Conservation (phyloP, 2,113 vertebrate genomes). For the Cottus gobio region DNA sequence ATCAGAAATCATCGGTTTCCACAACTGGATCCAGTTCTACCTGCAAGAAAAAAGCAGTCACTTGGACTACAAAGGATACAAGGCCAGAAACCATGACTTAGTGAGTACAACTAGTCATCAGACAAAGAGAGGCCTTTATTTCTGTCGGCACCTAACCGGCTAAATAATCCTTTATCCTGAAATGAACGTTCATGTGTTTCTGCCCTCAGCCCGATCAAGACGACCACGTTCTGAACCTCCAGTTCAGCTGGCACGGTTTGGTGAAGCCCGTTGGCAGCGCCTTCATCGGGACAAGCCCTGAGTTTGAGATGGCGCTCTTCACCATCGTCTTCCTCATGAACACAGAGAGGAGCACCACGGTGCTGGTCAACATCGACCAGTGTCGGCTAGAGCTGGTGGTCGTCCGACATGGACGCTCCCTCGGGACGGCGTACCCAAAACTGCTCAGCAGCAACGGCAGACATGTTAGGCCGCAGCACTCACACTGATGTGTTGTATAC, state of each 20-base stretch:
- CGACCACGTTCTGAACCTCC: slow-evolving; percentile 89
- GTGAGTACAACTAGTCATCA: slow-evolving; percentile 42
- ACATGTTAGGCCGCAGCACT: slow-evolving; percentile 38
- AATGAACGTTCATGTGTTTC: neutral
- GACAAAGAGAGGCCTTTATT: neutral
- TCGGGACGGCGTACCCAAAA: slow-evolving; percentile 88
- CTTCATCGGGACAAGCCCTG: slow-evolving; percentile 89
- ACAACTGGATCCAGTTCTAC: slow-evolving; percentile 93
- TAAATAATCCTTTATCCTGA: neutral
- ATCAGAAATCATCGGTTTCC: slow-evolving; percentile 86
- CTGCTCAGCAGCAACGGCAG: slow-evolving; percentile 84
- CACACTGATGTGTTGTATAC: slow-evolving; percentile 36
- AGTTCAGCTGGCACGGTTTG: slow-evolving; percentile 90
- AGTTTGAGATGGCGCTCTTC: slow-evolving; percentile 90
- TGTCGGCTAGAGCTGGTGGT: slow-evolving; percentile 88
- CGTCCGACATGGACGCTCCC: slow-evolving; percentile 82
- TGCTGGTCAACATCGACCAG: slow-evolving; percentile 86
- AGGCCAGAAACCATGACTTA: slow-evolving; percentile 68
- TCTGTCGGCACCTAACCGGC: neutral
- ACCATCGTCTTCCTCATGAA: slow-evolving; percentile 87
- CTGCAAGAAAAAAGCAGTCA: slow-evolving; percentile 85
- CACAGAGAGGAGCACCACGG: slow-evolving; percentile 80
- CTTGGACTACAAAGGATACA: slow-evolving; percentile 90
- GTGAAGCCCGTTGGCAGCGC: slow-evolving; percentile 87
- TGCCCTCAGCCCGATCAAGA: slow-evolving; percentile 85